Conservation (phyloP, 2,113 vertebrate species). For the Phyllostomus discolor region DNA sequence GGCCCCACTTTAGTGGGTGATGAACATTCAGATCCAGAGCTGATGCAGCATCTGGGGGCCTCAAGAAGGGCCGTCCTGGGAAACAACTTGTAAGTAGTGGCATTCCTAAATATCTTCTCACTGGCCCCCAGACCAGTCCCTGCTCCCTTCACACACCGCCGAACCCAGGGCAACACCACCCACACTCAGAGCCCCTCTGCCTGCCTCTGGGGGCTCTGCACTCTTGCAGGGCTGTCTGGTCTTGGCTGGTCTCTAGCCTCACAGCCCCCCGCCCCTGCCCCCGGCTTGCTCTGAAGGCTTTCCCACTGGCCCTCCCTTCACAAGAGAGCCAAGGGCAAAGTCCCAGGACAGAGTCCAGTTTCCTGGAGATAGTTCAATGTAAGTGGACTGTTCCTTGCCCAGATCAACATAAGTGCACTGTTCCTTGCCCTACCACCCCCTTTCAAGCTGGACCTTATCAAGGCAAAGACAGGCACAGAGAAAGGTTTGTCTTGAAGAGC, state of each 20-base stretch:
- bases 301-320: background rate
- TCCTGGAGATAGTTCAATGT: background rate
- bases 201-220: background rate
- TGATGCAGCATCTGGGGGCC: slow-evolving; percentile 94
- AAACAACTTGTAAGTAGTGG: slow-evolving; percentile 95
- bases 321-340: background rate
- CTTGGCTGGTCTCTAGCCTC: background rate
- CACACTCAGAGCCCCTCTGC: background rate
- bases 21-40: slow-evolving; percentile 87
- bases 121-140: background rate
- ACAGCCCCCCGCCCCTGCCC: background rate
- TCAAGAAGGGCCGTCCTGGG: slow-evolving; percentile 89
- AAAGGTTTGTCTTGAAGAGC: background rate
- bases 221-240: background rate
- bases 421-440: background rate
- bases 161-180: background rate
- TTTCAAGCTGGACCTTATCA: background rate
- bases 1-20: slow-evolving; percentile 97
- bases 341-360: background rate
- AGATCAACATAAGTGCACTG: too few species aligned
- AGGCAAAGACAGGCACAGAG: background rate
- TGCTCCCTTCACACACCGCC: background rate
- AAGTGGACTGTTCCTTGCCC: background rate
- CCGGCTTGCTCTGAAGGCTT: background rate
- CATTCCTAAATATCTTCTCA: background rate